phyloP scores from a whole-genome alignment of 2,888 invertebrate genomes.

The Tuta absoluta region DNA sequence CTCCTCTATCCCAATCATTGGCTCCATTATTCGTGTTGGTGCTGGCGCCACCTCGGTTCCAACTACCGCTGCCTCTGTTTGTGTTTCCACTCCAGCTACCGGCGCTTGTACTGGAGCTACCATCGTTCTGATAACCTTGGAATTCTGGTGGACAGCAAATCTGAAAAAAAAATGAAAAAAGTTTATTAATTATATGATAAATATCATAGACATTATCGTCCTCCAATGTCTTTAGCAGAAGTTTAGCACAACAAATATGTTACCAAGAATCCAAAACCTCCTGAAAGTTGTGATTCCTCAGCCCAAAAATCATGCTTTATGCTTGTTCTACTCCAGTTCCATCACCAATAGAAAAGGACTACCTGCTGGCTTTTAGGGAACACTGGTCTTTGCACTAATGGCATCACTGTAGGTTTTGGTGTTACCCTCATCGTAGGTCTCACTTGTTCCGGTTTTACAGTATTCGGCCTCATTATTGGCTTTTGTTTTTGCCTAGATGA shows the following conservation, averaged over 20 bases:
- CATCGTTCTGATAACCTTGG: conserved; percentile 6
- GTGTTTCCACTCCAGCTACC: background rate
- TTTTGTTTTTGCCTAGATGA: background rate
- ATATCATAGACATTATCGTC: background rate
- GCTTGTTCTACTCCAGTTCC: conserved; percentile 9
- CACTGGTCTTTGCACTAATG: conserved; percentile 12
- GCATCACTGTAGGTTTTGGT: conserved; percentile 6
- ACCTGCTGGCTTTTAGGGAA: background rate
- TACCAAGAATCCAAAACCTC: background rate
- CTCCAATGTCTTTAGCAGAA: background rate
- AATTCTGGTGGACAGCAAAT: conserved; percentile 80
- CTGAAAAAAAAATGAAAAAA: conserved; percentile 51
- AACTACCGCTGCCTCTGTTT: background rate
- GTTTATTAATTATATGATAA: background rate
- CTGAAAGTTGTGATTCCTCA: background rate
- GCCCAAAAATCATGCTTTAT: conserved; percentile 12
- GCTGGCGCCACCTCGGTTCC: conserved; percentile 4
- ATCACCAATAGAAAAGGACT: conserved; percentile 1
- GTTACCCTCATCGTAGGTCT: background rate
- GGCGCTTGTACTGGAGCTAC: background rate
- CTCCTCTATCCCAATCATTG: conserved; percentile 1
- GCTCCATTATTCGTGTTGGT: background rate
- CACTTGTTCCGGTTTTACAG: background rate
- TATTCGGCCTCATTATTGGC: background rate
- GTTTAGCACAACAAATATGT: conserved; percentile 2